These are phyloP conservation scores for Potamilus streckersoni DNA, from an alignment of 1,140 invertebrate genomes.

Conservation along the genomic window DNA sequence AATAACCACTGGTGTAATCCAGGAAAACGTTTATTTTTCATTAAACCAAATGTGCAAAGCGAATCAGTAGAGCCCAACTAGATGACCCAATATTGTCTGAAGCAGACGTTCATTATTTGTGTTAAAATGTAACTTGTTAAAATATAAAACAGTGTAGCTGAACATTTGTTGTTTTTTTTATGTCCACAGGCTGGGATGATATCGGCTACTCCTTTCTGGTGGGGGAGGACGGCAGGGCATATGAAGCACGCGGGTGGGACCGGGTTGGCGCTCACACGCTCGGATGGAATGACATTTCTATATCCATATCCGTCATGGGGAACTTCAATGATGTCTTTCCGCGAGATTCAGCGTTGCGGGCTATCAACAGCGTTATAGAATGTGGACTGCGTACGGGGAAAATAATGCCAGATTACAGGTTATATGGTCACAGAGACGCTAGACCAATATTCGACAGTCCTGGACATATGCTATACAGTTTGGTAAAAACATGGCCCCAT, in stretches of 20 bases:
- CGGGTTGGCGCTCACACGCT: slow-evolving; percentile 60
- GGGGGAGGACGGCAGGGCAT: slow-evolving; percentile 53
- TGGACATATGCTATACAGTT: slow-evolving; percentile 64
- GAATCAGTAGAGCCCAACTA: too few species aligned
- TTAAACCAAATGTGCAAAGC: too few species aligned
- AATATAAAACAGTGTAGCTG: too few species aligned
- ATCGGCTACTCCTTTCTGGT: slow-evolving; percentile 56
- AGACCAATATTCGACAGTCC: slow-evolving; percentile 25
- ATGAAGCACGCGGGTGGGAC: slow-evolving; percentile 51
- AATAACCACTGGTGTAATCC: too few species aligned
- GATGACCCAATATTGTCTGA: too few species aligned
- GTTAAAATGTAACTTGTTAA: too few species aligned
- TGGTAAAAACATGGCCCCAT: slow-evolving; percentile 70
- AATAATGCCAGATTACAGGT: slow-evolving; percentile 18
- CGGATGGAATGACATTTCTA: slow-evolving; percentile 75
- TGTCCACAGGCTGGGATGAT: slow-evolving; percentile 32
- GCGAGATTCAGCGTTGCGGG: slow-evolving; percentile 17
- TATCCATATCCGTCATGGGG: slow-evolving; percentile 74
- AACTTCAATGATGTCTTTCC: slow-evolving; percentile 22
- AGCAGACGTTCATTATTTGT: too few species aligned
- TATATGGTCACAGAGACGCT: slow-evolving; percentile 33
- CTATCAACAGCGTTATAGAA: slow-evolving; percentile 23
- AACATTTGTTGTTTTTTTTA: too few species aligned
- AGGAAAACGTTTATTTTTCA: too few species aligned
- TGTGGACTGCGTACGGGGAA: slow-evolving; percentile 20